Conservation (phyloP, 1,140 invertebrate species). For the Eueides isabella region DNA sequence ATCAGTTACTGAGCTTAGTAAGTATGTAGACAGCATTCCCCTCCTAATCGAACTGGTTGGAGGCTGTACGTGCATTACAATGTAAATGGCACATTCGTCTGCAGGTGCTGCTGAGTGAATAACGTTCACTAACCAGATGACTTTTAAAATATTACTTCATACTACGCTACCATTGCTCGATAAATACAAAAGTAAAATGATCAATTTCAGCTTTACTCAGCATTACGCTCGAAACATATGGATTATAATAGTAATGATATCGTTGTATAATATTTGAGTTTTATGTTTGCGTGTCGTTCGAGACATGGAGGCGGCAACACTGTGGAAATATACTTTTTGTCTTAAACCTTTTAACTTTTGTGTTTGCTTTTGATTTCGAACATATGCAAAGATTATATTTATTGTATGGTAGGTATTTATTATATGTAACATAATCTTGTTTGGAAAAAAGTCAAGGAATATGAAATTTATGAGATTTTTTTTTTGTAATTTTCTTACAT, state of each 20-base stretch:
- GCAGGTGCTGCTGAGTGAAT: conserved; percentile 59
- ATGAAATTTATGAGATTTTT: no score
- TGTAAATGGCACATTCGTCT: conserved; percentile 76
- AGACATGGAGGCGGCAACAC: conserved; percentile 63
- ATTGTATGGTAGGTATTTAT: no score
- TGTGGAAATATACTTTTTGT: conserved; percentile 25
- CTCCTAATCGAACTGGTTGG: conserved; percentile 72
- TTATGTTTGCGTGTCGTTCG: conserved; percentile 40
- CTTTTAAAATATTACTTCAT: conserved; percentile 46
- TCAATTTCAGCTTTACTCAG: background rate
- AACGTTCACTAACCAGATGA: conserved; percentile 34
- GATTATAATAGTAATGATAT: conserved; percentile 33
- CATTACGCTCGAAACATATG: conserved; percentile 17
- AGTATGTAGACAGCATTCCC: conserved; percentile 71
- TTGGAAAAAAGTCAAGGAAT: no score
- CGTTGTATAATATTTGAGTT: conserved; percentile 14
- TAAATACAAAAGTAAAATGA: conserved; percentile 13
- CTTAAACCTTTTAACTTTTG: no score
- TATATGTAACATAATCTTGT: no score
- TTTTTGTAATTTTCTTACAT: no score
- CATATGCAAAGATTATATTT: no score
- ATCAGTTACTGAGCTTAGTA: conserved; percentile 45
- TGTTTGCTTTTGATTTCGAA: conserved; percentile 28
- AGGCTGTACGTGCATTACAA: conserved; percentile 72
- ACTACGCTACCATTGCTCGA: conserved; percentile 46